These are phyloP conservation scores for Neodon shergylaensis DNA, from an alignment of 2,113 vertebrate species.

Conservation along the genomic window DNA sequence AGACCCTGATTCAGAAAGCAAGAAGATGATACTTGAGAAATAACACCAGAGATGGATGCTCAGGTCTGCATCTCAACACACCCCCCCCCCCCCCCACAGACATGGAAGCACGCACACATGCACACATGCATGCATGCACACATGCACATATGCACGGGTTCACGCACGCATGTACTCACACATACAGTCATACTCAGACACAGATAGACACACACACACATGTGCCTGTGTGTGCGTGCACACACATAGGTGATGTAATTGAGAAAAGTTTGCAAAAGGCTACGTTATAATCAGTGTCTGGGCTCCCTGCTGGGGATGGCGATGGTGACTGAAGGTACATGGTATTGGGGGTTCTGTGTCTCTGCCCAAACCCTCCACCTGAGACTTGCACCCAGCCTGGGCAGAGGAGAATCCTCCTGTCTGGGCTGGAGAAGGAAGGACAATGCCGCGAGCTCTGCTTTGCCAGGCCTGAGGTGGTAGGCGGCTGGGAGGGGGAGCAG, in stretches of 20 bases:
- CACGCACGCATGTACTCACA: no score
- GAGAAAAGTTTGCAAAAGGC: neutral
- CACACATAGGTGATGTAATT: neutral
- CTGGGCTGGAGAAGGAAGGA: neutral
- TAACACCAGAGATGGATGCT: neutral
- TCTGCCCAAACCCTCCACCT: neutral
- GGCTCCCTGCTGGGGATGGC: neutral
- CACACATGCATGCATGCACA: neutral
- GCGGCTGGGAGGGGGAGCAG: neutral
- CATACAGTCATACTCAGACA: neutral
- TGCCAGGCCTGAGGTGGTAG: neutral
- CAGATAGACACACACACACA: neutral
- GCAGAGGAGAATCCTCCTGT: neutral
- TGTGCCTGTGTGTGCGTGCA: no score
- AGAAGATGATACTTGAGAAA: neutral
- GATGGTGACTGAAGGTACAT: accelerated
- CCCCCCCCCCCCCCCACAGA: neutral
- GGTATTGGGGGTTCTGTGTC: neutral
- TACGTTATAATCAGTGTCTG: neutral
- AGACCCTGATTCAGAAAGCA: neutral
- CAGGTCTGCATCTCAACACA: neutral
- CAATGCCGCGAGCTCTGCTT: accelerated
- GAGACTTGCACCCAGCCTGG: neutral
- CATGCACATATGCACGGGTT: no score
- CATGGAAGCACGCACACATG: no score